Conservation (phyloP, 2,113 vertebrate species). For the Fulmarus glacialis region DNA sequence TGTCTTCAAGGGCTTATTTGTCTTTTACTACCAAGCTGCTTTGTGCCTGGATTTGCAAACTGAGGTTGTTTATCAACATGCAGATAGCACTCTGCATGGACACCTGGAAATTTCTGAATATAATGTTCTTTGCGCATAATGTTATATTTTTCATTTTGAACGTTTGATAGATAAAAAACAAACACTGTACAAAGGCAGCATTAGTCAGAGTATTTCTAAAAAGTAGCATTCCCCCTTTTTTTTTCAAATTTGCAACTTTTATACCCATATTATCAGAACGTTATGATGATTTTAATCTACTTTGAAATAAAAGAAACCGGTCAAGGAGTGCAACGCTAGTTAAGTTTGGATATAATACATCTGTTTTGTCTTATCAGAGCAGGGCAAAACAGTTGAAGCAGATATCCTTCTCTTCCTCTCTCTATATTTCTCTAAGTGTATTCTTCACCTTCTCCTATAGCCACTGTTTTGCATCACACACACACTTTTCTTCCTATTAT, state of each 20-base stretch:
- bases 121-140: background rate
- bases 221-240: accelerated
- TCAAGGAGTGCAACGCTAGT: background rate
- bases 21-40: background rate
- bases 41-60: background rate
- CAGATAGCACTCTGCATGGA: background rate
- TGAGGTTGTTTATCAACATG: background rate
- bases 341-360: background rate
- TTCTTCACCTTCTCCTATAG: background rate
- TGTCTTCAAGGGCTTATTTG: background rate
- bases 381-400: background rate
- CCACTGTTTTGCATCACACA: background rate
- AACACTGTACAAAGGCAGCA: background rate
- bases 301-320: background rate
- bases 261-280: background rate
- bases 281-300: background rate
- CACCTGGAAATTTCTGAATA: background rate
- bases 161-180: background rate
- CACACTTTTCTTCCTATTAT: background rate
- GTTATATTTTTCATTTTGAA: background rate
- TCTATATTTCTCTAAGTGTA: background rate
- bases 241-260: background rate
- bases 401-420: background rate
- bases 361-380: background rate
- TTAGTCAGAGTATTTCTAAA: background rate